Base-by-base conservation (phyloP, 2,113 vertebrate species). In the Ranitomeya imitator region DNA sequence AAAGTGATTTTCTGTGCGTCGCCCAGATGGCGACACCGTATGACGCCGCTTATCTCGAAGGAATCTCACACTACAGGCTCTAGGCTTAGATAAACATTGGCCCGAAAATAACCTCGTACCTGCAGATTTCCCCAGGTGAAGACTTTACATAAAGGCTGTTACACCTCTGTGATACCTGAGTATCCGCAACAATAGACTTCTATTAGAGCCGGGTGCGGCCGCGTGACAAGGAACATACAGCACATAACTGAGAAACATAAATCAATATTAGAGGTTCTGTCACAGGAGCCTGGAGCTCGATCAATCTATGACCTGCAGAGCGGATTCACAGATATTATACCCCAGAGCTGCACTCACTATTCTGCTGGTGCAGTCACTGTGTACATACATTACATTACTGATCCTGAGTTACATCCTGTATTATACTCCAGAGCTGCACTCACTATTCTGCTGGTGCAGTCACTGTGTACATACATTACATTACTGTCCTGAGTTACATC, bases 151-250 rank as follows among this genome's bases (percentile, higher is more conserved):
- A 69, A 51, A n/a, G n/a, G 21, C 63, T 59, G 86, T 26, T 80
- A 69, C 86, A 51, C 86, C 86, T 71, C 54, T 18, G 37, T 69
- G 86, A 69, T 54, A 55, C 83, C 67, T 54, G 79, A 79, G 12
- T 65, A 86, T 79, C 74, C 7, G 19, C 83, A 82, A 88, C 86
- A 82, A 88, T 61, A 60, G 61, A 57, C 11, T 18, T 87, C 26
- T 87, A 60, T 88, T 45, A 31, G 10, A 60, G 80, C 9, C 61
- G 86, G 79, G 79, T 76, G 80, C 83, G 86, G 74, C 37, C 57
- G 15, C 16, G 16, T 65, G 79, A 83, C 80, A 78, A 74, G 31
- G 19, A 82, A 51, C 79, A 76, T 37, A 23, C 45, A 83, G 82
- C 19, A 26, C 6, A 18, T 31, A 26, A 61, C 31, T 45, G 26